phyloP scores from a whole-genome alignment of 1,140 invertebrate species.

The Neuroterus valhalla region DNA sequence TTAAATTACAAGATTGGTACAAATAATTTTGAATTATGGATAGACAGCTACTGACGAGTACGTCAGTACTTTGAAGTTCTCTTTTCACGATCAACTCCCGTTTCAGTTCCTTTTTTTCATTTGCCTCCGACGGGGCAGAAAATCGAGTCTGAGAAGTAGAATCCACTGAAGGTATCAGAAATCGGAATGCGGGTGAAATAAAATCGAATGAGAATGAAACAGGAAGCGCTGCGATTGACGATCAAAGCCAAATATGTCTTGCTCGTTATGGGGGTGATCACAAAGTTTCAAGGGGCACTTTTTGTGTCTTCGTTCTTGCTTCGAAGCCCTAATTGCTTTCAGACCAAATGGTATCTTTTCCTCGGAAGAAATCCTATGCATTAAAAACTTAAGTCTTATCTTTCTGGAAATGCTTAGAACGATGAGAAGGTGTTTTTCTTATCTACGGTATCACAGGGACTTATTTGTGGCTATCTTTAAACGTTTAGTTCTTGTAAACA shows the following conservation, averaged over 20 bases:
- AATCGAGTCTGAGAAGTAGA: neutral
- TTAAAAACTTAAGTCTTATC: too few relatives aligned
- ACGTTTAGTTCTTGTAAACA: too few relatives aligned
- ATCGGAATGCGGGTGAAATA: conserved; percentile 32
- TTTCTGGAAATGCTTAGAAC: too few relatives aligned
- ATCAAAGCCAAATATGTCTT: conserved; percentile 25
- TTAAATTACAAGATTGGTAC: neutral
- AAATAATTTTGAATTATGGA: conserved; percentile 7
- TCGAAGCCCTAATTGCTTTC: conserved; percentile 3
- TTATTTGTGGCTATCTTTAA: too few relatives aligned
- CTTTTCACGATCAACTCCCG: conserved; percentile 1
- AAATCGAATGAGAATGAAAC: conserved; percentile 34
- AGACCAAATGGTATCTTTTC: neutral
- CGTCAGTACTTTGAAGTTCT: conserved; percentile 19
- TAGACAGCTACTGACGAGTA: conserved; percentile 30
- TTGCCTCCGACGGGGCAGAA: neutral
- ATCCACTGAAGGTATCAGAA: neutral
- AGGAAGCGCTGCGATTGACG: conserved; percentile 30
- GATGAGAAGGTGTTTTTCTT: too few relatives aligned
- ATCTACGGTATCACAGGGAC: too few relatives aligned
- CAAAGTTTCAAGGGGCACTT: conserved; percentile 21
- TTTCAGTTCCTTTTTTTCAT: neutral
- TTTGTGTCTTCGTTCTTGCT: neutral
- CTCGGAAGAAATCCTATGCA: neutral
- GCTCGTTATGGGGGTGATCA: conserved; percentile 21